These are phyloP conservation scores for Bombylius discolor DNA, from an alignment of 2,888 invertebrate species.

Conservation along the genomic window DNA sequence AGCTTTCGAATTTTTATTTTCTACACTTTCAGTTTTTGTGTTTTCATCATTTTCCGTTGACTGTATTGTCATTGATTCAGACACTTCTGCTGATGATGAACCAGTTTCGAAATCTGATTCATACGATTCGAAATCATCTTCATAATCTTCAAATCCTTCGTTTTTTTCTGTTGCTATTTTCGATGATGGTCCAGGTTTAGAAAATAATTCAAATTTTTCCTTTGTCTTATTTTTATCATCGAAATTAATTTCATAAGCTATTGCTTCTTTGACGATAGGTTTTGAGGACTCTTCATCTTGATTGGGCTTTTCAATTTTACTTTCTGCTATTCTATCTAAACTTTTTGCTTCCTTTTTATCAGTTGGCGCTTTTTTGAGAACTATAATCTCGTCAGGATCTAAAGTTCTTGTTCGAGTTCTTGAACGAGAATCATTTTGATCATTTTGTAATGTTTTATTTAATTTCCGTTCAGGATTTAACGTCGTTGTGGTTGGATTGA, in stretches of 20 bases:
- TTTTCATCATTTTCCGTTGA: background rate
- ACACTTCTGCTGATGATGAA: constrained; percentile 15
- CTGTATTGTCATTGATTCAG: background rate
- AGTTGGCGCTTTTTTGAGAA: constrained; percentile 21
- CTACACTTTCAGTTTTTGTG: background rate
- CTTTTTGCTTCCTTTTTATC: constrained; percentile 2
- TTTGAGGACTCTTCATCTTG: background rate
- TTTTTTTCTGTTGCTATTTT: constrained; percentile 5
- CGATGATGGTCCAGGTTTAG: background rate
- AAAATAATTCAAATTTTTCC: too few species aligned
- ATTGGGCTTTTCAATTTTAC: background rate
- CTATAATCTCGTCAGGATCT: constrained; percentile 25
- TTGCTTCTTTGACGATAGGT: constrained; percentile 20
- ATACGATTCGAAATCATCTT: constrained; percentile 45
- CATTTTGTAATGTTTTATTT: background rate
- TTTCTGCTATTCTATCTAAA: constrained; percentile 1
- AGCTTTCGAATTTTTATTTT: background rate
- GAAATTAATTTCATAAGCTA: constrained; percentile 33
- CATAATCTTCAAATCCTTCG: constrained; percentile 27
- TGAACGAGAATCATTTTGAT: background rate
- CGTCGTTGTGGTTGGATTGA: constrained; percentile 11
- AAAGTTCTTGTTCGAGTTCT: constrained; percentile 23
- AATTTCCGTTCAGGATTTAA: background rate
- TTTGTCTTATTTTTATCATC: constrained; percentile 8
- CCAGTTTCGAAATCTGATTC: constrained; percentile 43